Base-by-base conservation (phyloP, 1,140 invertebrate genomes). In the Drosophila eugracilis region DNA sequence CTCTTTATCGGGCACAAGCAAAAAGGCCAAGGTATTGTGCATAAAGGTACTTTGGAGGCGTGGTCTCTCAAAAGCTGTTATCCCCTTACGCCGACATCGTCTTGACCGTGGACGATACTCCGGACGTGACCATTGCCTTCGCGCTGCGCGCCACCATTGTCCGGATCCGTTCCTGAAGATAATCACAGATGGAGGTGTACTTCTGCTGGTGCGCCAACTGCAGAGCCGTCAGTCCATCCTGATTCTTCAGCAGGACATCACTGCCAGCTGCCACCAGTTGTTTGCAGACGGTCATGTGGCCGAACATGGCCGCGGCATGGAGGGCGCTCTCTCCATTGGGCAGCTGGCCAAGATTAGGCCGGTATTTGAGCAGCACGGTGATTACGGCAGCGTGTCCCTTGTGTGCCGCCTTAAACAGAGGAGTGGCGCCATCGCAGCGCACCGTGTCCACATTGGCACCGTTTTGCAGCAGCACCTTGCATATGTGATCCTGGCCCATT, bases 361-460 rank as follows among this genome's bases (percentile, higher is more conserved):
- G 95, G 84, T 96, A 95, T 89, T 96, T 96, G 5, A 98, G 93
- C 52, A 99, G 92, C 91, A 97, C 96, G 1, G 94, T 94, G 0
- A 97, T 95, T n/a, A 98, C 97, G 32, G 96, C 95, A 4, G 95
- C 92, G 88, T 98, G 97, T 0, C 97, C 97, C 92, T 98, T 98
- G 91, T 98, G 97, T 19, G 96, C 94, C 2, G 97, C 97, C 92
- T 98, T 98, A 90, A 98, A 98, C 21, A 99, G 92, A 4, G 97
- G 95, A 1, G 97, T 98, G 17, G 96, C 97, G 12, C 97, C 97
- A 92, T 98, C 96, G 90, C 97, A 95, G 92, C 97, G 94, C 4
- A 95, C 94, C 21, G 95, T 93, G 92, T 99, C 96, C 26, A 97
- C 95, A 75, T 94, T 92, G 30, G 97, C 97, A 26, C 96, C 96